Percentiles rank a stretch among this genome's conserved stretches.
These are phyloP conservation scores for Lepidurus couesii DNA, from an alignment of 1,140 invertebrate genomes.

Conservation along the genomic window DNA sequence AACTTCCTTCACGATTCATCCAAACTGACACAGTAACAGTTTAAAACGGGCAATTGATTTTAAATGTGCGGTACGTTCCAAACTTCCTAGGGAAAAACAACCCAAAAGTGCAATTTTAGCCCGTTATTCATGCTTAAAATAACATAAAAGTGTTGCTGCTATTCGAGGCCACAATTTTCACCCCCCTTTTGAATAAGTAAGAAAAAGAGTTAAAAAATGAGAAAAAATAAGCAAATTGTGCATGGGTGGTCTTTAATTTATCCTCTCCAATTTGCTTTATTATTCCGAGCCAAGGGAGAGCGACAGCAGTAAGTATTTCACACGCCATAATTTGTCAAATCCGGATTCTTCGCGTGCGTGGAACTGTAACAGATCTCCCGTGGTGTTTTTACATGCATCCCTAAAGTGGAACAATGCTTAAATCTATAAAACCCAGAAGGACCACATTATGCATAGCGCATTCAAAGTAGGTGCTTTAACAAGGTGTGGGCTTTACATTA, in stretches of 20 bases:
- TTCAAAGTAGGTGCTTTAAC: slow-evolving; percentile 22
- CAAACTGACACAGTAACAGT: too few relatives aligned
- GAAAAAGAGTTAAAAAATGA: neutral
- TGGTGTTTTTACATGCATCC: neutral
- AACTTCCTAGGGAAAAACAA: neutral
- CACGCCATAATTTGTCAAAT: slow-evolving; percentile 19
- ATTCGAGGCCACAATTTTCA: neutral
- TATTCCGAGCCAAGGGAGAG: neutral
- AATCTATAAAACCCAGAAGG: slow-evolving; percentile 4
- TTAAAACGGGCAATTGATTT: too few relatives aligned
- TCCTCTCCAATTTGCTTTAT: neutral
- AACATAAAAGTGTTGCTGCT: neutral
- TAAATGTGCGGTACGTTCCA: neutral
- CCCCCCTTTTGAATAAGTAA: neutral
- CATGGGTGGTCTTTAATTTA: slow-evolving; percentile 18
- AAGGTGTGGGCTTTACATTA: neutral
- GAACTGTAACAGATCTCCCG: neutral
- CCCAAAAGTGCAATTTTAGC: neutral
- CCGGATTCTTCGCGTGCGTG: slow-evolving; percentile 20
- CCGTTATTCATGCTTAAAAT: neutral
- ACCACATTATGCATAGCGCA: slow-evolving; percentile 6
- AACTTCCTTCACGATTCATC: too few relatives aligned
- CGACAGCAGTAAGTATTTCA: slow-evolving; percentile 19
- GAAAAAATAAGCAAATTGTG: neutral
- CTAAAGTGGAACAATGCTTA: slow-evolving; percentile 18